Conservation (phyloP, 2,113 vertebrate species). For the Lepus americanus region DNA sequence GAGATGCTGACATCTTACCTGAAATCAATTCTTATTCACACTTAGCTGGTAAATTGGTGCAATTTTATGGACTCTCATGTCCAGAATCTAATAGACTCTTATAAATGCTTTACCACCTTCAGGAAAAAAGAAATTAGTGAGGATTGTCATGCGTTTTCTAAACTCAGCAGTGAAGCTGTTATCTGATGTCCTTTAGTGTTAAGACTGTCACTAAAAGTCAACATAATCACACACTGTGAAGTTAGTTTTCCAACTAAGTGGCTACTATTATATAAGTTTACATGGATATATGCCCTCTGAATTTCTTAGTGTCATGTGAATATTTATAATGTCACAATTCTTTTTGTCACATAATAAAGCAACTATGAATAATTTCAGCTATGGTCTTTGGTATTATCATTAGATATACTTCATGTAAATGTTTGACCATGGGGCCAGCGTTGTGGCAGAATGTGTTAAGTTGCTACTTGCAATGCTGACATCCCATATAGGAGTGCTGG, state of each 20-base stretch:
- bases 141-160: neutral
- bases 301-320: neutral
- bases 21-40: slow-evolving; percentile 9
- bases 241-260: neutral
- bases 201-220: neutral
- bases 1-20: neutral
- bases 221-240: neutral
- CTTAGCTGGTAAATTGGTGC: neutral
- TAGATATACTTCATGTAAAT: neutral
- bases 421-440: neutral
- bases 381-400: neutral
- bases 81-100: neutral
- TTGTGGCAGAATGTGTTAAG: neutral
- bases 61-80: neutral
- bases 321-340: neutral
- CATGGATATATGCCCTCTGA: neutral
- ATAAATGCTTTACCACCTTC: neutral
- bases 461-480: neutral
- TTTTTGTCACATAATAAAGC: neutral
- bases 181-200: neutral
- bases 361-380: neutral
- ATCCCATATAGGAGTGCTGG: no score
- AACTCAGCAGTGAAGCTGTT: neutral
- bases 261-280: neutral
- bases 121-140: neutral